phyloP scores from a whole-genome alignment of 1,140 invertebrate species.

The Pseudomyrmex cubaensis region DNA sequence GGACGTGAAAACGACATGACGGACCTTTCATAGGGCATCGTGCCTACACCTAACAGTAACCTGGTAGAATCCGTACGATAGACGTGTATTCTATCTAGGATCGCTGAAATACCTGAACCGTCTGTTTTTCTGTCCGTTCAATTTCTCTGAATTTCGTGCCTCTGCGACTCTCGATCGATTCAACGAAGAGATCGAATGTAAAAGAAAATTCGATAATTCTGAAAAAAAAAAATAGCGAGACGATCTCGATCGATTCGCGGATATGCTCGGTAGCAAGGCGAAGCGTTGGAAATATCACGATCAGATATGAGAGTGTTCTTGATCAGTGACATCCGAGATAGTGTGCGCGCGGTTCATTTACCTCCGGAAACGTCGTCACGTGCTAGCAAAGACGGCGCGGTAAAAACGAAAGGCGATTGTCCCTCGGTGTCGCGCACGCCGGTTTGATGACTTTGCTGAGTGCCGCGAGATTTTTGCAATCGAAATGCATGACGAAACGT shows the following conservation, averaged over 20 bases:
- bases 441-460: conserved; percentile 31
- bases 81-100: conserved; percentile 54
- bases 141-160: neutral
- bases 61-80: conserved; percentile 61
- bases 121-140: neutral
- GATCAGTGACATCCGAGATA: conserved; percentile 20
- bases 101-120: conserved; percentile 39
- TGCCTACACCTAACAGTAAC: conserved; percentile 72
- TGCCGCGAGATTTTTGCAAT: conserved; percentile 14
- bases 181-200: neutral
- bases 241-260: neutral
- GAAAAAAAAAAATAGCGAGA: no score
- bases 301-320: conserved; percentile 18
- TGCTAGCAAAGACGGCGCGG: conserved; percentile 38
- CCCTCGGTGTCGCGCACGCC: neutral
- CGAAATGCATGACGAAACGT: conserved; percentile 52
- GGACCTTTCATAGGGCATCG: conserved; percentile 74
- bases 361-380: conserved; percentile 67
- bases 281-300: conserved; percentile 25
- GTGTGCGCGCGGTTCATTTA: conserved; percentile 49
- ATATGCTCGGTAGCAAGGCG: neutral
- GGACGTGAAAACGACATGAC: conserved; percentile 73
- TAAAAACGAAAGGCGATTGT: neutral
- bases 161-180: neutral
- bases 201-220: neutral